Evolutionary conservation across 2,888 invertebrate species (phyloP).

Genomic region (Oasisia sp.): DNA sequence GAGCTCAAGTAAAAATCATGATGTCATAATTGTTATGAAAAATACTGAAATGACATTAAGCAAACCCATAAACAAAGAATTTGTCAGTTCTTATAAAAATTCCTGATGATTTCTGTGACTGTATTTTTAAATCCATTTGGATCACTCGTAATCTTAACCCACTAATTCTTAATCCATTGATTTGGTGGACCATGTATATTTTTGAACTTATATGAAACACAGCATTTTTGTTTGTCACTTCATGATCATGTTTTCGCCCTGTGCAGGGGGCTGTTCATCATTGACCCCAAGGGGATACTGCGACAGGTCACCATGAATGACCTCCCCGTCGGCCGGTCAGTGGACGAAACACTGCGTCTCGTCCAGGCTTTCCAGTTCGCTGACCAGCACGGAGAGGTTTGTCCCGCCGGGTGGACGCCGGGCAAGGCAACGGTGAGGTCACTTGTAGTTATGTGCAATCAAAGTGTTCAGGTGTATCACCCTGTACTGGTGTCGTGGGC

Average conservation of each 20-base stretch:
- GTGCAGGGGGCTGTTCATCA: slow-evolving; percentile 87
- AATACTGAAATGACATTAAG: too few relatives aligned
- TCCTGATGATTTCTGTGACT: too few relatives aligned
- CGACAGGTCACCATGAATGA: slow-evolving; percentile 98
- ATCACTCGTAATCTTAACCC: neutral
- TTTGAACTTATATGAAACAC: slow-evolving; percentile 6
- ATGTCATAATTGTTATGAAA: too few relatives aligned
- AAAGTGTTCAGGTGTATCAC: neutral
- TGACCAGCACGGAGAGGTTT: slow-evolving; percentile 82
- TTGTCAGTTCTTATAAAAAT: too few relatives aligned
- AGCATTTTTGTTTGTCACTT: neutral
- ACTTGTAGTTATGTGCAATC: neutral
- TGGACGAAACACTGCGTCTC: slow-evolving; percentile 91
- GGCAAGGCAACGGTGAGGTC: slow-evolving; percentile 85
- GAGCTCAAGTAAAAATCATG: neutral
- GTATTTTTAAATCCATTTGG: too few relatives aligned
- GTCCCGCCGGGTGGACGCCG: slow-evolving; percentile 93
- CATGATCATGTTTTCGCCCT: slow-evolving; percentile 20
- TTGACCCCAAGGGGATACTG: slow-evolving; percentile 86
- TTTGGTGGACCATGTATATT: neutral
- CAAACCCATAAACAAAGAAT: too few relatives aligned
- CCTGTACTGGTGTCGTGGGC: neutral
- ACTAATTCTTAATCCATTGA: neutral
- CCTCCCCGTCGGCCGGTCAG: slow-evolving; percentile 82
- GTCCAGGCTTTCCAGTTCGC: slow-evolving; percentile 92